Conservation (phyloP, 2,797 vertebrate species). For the Anguilla megastoma region DNA sequence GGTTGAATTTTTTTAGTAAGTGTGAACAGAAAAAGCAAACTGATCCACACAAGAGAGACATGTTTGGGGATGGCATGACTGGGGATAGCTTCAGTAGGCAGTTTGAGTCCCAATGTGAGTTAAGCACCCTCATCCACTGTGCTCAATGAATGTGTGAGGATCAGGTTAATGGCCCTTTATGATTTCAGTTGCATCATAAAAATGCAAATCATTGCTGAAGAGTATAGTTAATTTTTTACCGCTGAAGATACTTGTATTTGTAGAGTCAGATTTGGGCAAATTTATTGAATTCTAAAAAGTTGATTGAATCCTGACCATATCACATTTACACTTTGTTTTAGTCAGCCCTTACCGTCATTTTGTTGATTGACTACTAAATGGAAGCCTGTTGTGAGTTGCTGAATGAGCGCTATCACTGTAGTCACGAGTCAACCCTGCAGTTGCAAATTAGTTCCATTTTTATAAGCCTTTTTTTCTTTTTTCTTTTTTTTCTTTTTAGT, state of each 20-base stretch:
- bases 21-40: background rate
- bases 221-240: too few species aligned
- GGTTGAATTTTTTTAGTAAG: background rate
- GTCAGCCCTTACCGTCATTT: background rate
- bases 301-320: background rate
- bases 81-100: background rate
- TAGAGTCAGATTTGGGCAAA: too few species aligned
- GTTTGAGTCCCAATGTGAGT: background rate
- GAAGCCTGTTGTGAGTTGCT: background rate
- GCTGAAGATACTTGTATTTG: too few species aligned
- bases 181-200: too few species aligned
- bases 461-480: background rate
- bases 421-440: background rate
- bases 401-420: too few species aligned
- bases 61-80: background rate
- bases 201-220: too few species aligned
- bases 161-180: too few species aligned
- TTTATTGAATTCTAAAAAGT: background rate
- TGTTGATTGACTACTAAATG: background rate
- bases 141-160: background rate
- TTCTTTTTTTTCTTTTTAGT: background rate
- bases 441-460: background rate
- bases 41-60: background rate
- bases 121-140: background rate
- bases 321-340: background rate